Percentiles rank a stretch among this genome's conserved stretches.
phyloP scores from a whole-genome alignment of 2,888 invertebrate genomes.

The Polyommatus icarus region DNA sequence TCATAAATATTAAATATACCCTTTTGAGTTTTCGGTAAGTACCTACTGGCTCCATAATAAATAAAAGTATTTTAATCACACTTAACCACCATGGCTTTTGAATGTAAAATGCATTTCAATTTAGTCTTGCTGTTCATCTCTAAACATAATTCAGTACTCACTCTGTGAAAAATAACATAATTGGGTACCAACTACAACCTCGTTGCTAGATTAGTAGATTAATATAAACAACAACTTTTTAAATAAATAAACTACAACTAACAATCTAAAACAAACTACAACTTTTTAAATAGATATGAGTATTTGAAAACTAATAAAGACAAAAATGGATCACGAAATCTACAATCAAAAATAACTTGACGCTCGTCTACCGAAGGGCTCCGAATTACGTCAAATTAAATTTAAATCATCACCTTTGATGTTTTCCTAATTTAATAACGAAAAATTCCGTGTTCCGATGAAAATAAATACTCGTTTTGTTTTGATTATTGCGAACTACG shows the following conservation, averaged over 20 bases:
- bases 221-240: too few species aligned
- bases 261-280: too few species aligned
- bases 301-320: not conserved
- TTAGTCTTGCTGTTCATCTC: not conserved
- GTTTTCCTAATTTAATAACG: conserved; percentile 27
- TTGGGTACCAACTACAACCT: too few species aligned
- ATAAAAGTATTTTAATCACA: too few species aligned
- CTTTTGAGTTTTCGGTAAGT: not conserved
- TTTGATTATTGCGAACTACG: conserved; percentile 36
- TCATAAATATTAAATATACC: not conserved
- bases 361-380: not conserved
- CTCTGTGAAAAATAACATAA: too few species aligned
- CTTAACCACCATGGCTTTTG: not conserved
- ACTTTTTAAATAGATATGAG: not conserved
- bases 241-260: too few species aligned
- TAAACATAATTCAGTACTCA: too few species aligned
- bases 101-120: not conserved
- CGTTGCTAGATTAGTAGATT: not conserved
- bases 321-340: not conserved
- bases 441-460: not conserved
- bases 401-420: conserved; percentile 16
- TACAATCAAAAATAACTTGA: not conserved
- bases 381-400: not conserved
- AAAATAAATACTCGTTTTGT: conserved; percentile 39
- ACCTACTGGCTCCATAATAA: not conserved